A percentile compares a stretch with the other conserved stretches of the same genome.
phyloP scores from a whole-genome alignment of 2,888 invertebrate genomes.

The Mongoloraphidia duomilia region DNA sequence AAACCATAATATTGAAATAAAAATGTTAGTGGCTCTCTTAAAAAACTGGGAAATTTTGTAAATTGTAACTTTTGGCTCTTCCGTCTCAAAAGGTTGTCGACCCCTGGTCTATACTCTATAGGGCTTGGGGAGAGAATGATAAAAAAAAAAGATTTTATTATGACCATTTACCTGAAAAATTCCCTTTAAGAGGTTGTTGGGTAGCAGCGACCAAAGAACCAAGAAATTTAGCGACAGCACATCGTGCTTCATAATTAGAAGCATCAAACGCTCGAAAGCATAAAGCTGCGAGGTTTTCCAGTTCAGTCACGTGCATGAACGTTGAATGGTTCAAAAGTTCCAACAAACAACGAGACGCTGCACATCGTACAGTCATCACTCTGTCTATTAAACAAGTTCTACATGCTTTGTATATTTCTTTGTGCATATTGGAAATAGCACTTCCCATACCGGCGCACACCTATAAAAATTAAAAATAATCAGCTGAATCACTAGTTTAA shows the following conservation, averaged over 20 bases:
- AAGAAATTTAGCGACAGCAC: conserved; percentile 81
- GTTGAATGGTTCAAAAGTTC: conserved; percentile 81
- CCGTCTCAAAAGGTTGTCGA: too few species aligned
- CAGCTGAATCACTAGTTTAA: too few species aligned
- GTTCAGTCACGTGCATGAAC: conserved; percentile 72
- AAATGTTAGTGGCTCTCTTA: too few species aligned
- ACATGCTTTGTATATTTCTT: conserved; percentile 84
- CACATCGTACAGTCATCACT: conserved; percentile 82
- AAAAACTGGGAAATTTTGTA: too few species aligned
- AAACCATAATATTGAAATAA: too few species aligned
- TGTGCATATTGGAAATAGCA: conserved; percentile 71
- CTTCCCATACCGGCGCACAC: conserved; percentile 89
- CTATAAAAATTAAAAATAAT: conserved; percentile 26
- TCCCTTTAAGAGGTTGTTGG: conserved; percentile 50
- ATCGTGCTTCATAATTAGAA: conserved; percentile 82
- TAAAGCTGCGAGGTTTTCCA: conserved; percentile 82
- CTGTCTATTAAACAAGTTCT: conserved; percentile 81
- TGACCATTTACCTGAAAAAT: conserved; percentile 27
- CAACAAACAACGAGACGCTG: conserved; percentile 79
- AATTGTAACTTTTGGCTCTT: too few species aligned
- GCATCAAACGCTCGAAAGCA: conserved; percentile 87
- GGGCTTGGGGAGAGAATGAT: not conserved
- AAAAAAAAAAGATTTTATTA: not conserved
- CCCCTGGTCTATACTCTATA: too few species aligned
- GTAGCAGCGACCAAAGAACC: conserved; percentile 79